Evolutionary conservation across 2,888 invertebrate species (phyloP), one percentile per base, ranked within the genome.

Genomic region (Uropetala carovei): DNA sequence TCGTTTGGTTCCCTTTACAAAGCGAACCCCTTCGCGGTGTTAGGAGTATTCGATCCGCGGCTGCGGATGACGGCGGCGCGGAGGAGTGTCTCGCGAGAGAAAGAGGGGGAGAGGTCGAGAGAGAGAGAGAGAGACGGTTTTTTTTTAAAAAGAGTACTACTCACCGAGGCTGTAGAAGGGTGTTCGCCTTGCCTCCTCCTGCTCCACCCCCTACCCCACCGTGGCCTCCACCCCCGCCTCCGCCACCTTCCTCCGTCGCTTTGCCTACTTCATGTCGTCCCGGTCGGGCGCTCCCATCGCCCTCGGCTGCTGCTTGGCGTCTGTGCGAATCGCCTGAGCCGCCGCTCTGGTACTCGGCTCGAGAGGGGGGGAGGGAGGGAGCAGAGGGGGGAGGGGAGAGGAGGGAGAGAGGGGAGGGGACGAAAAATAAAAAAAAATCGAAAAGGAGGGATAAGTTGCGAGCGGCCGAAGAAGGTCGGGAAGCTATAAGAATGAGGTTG

Each of bases 381-480:
- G 91, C 92, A 82, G 92, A 92, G 92, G 86, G 92, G 92, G 92
- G 93, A 92, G 93, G 92, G 91, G 92, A 56, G 58, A 58, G 83
- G 92, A 82, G 75, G 64, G 84, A 56, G 91, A 85, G 75, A 58
- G 92, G 91, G 92, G 92, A 86, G 92, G 93, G 92, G 93, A 93
- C 93, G 43, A 43, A 1, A 43, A 10, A 9, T 43, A 30, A 57
- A 56, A 43, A 1, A 43, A 43, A 43, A 43, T 43, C 43, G 43
- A 43, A 43, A 43, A 43, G 5, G 43, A 43, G 94, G 93, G 93
- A 93, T 92, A 18, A n/a, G 93, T 92, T 92, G 93, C 92, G 92
- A 92, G 93, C 93, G 92, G 92, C 93, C 92, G 92, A 92, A 75
- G 91, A 91, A 84, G 82, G 82, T 84, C 86, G 92, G 92, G 83